These are phyloP conservation scores for Anseranas semipalmata DNA, from an alignment of 2,113 vertebrate species.

Conservation along the genomic window DNA sequence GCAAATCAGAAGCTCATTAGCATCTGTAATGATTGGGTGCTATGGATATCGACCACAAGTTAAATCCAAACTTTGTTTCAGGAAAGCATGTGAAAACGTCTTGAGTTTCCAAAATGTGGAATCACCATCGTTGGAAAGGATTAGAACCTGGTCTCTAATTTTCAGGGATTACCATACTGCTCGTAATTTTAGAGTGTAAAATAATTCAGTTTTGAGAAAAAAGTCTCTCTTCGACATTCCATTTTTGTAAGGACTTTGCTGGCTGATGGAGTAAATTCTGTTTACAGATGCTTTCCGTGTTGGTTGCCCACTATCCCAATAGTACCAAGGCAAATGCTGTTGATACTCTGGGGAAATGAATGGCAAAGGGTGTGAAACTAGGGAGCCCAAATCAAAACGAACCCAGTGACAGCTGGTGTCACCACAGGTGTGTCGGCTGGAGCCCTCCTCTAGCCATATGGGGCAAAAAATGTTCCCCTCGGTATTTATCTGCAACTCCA, in stretches of 20 bases:
- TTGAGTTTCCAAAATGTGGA: background rate
- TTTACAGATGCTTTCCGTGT: background rate
- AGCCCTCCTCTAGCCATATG: background rate
- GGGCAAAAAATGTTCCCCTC: background rate
- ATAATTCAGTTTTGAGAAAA: background rate
- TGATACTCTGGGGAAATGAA: background rate
- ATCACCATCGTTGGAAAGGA: background rate
- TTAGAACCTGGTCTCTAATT: background rate
- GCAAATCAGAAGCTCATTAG: background rate
- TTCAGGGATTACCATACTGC: background rate
- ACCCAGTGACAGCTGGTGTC: background rate
- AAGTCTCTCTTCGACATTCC: background rate
- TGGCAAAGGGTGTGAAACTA: background rate
- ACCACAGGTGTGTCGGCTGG: fast-evolving
- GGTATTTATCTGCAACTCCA: background rate
- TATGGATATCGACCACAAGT: background rate
- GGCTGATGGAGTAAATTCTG: background rate
- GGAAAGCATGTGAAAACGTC: background rate
- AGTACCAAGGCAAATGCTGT: background rate
- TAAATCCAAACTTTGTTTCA: background rate
- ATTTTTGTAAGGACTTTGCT: background rate
- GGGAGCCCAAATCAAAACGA: fast-evolving
- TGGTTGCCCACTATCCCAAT: background rate
- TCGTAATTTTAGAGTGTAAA: background rate
- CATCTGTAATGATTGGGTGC: background rate